Evolutionary conservation across 2,113 vertebrate genomes (phyloP), one percentile per base, ranked within the genome.

Genomic region (Thalassoma bifasciatum): DNA sequence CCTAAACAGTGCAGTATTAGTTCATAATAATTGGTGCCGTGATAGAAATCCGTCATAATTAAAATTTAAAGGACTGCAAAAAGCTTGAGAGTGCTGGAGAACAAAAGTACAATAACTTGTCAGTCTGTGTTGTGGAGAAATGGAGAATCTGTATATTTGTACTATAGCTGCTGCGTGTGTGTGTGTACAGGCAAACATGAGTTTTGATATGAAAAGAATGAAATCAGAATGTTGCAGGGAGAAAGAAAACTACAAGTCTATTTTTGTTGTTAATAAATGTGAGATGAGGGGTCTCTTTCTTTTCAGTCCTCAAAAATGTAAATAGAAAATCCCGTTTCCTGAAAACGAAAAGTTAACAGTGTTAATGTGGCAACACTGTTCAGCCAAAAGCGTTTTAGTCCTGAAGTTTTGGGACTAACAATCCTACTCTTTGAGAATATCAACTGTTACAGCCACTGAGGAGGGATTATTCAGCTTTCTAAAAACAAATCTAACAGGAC

Each of bases 121-220:
- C 51, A 23, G 50, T 12, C 16, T 37, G 22, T 46, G 23, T 6
- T 22, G 14, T 23, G 14, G 21, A 30, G 30, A 58, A 0, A 23
- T 49, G 65, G 54, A 38, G 30, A 67, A 66, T 51, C 37, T 89
- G 81, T 91, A 91, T 88, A 90, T 89, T 84, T 92, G 88, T 93
- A 91, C 61, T 62, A 82, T 90, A 83, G 69, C 59, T 30, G 5
- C 70, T 26, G 40, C 44, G 21, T 8, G 76, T 59, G 21, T 8
- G 76, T 59, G 70, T 83, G 79, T 81, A 76, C 57, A 80, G 60
- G 57, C 67, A 75, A 53, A 34, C 1, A 8, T 59, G 79, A 71
- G 59, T 82, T 84, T 83, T 87, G 65, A 83, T 88, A 81, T 79
- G 10, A 61, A 66, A 66, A 75, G 22, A 51, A 26, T 46, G 4